Percentiles rank a stretch among this genome's conserved stretches.
phyloP scores from a whole-genome alignment of 1,140 invertebrate species.

The Oscheius sp. region DNA sequence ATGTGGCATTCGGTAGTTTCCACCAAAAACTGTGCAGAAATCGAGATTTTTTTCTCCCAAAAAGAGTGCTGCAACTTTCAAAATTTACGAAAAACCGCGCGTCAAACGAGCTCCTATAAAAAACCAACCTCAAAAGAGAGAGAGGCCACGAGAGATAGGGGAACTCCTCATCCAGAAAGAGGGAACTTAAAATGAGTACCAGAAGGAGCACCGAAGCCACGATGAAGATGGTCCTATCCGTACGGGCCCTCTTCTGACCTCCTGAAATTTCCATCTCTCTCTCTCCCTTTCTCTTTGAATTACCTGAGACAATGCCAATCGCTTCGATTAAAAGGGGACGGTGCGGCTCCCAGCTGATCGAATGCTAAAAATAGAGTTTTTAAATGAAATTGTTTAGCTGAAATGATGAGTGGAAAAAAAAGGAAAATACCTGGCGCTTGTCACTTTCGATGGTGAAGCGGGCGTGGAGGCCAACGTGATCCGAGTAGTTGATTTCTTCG shows the following conservation, averaged over 20 bases:
- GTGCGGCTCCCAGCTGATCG: conserved; percentile 23
- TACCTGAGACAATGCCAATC: conserved; percentile 24
- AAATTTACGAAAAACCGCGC: no score
- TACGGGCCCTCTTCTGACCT: conserved; percentile 12
- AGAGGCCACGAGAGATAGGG: background rate
- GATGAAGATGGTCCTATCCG: conserved; percentile 21
- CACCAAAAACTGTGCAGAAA: no score
- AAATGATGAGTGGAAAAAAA: conserved; percentile 17
- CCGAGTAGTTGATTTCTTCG: conserved; percentile 47
- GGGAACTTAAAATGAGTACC: conserved; percentile 14
- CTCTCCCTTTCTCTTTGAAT: no score
- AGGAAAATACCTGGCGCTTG: background rate
- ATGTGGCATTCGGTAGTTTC: no score
- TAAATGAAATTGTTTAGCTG: background rate
- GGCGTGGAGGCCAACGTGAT: conserved; percentile 49
- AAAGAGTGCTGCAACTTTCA: no score
- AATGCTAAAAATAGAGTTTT: background rate
- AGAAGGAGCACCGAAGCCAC: conserved; percentile 16
- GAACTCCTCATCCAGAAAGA: conserved; percentile 8
- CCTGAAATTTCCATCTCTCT: no score
- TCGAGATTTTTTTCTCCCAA: no score
- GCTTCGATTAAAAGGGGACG: conserved; percentile 28
- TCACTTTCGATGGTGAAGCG: conserved; percentile 25
- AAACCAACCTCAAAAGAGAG: background rate
- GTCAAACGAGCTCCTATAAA: no score